Base-by-base conservation (phyloP, 1,140 invertebrate genomes). In the Pinna nobilis region DNA sequence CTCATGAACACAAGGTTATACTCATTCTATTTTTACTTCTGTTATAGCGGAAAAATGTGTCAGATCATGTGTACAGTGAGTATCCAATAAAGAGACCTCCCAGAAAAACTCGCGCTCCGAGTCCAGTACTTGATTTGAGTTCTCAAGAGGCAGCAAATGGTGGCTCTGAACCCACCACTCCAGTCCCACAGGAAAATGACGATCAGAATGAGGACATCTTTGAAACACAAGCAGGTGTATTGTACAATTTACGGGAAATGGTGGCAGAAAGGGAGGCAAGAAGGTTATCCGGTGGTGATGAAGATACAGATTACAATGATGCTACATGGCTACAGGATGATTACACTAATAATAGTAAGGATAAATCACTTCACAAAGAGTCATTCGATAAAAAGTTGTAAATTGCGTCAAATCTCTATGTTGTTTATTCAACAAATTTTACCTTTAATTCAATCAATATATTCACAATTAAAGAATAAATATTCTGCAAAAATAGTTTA, bases 51-150 rank as follows among this genome's bases (percentile, higher is more conserved):
- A 63, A 72, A 35, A 39, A 51, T 18, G 44, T 41, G 25, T 55
- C 61, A 59, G 61, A 71, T 37, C 70, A 72, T 39, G 53, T 72
- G 28, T 72, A 72, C 63, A 72, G 70, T 66, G 70, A 64, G 15
- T 72, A 66, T 39, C 70, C 70, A 23, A 37, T 72, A 1, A 72
- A 49, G 41, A 33, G 39, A 11, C 53, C 53, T 13, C 61, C 63
- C 15, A 72, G 23, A 39, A 65, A 60, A 33, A 49, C 30, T n/a
- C 41, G 30, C 1, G 28, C 60, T 15, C 25, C 15, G 1, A 63
- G 35, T 15, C 59, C 59, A 0, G n/a, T n/a, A n/a, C 55, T 33
- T n/a, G 55, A 13, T 7, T 63, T 49, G 18, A 28, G 44, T 2
- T 18, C n/a, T 3, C 37, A 44, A 7, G 20, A 2, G 25, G 32